phyloP scores from a whole-genome alignment of 2,113 vertebrate genomes.

The Bubo bubo region DNA sequence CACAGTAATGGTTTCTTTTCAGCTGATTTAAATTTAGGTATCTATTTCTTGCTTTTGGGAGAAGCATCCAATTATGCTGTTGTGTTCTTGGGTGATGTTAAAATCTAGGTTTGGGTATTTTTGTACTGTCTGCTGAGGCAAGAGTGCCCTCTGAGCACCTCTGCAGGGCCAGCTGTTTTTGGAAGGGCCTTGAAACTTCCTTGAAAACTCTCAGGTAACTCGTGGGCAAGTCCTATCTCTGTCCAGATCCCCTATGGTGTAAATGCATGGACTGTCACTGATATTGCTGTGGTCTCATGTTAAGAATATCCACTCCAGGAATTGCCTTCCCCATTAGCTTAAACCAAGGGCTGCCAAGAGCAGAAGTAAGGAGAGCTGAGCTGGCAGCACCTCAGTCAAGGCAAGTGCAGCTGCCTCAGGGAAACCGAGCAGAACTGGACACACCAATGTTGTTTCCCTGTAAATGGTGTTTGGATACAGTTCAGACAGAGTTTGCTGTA shows the following conservation, averaged over 20 bases:
- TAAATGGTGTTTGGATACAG: not conserved
- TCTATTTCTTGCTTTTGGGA: not conserved
- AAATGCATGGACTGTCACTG: not conserved
- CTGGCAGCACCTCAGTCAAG: not conserved
- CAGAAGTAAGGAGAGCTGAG: not conserved
- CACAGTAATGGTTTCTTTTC: not conserved
- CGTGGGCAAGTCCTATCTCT: not conserved
- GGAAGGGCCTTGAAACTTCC: not conserved
- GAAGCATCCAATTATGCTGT: not conserved
- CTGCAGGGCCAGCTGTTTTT: not conserved
- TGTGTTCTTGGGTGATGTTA: not conserved
- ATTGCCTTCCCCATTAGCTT: not conserved
- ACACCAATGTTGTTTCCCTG: rapidly evolving
- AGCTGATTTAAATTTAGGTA: not conserved
- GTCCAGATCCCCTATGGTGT: not conserved
- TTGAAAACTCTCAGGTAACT: not conserved
- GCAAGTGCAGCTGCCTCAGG: not conserved
- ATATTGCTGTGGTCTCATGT: not conserved
- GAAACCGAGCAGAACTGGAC: not conserved
- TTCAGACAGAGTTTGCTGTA: not conserved
- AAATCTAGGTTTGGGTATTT: not conserved
- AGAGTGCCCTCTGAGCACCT: not conserved
- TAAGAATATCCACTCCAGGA: not conserved
- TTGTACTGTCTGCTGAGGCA: not conserved
- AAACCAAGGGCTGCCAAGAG: not conserved